These are phyloP conservation scores for Petroica traversi DNA, from an alignment of 2,113 vertebrate genomes.

Conservation along the genomic window DNA sequence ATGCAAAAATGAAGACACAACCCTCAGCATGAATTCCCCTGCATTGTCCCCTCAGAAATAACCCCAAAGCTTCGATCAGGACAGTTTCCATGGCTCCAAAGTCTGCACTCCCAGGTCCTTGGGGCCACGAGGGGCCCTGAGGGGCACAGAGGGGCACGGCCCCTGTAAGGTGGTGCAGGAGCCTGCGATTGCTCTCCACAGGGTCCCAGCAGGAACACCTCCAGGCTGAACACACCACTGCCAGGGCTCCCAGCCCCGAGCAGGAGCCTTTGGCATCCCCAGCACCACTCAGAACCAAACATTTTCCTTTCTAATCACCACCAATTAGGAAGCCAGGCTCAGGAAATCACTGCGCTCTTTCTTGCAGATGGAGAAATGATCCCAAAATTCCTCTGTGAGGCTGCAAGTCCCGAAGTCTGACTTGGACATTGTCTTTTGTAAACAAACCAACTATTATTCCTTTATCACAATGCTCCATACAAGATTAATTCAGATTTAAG, in stretches of 20 bases:
- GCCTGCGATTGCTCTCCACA: not conserved
- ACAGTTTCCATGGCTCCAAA: rapidly evolving
- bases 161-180: not conserved
- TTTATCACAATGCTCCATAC: not conserved
- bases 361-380: not conserved
- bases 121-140: not conserved
- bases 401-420: not conserved
- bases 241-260: not conserved
- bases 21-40: rapidly evolving
- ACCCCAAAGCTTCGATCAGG: not conserved
- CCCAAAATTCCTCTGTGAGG: not conserved
- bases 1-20: not conserved
- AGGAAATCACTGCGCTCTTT: not conserved
- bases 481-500: not conserved
- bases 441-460: conserved; percentile 32
- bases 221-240: not conserved
- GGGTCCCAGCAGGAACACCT: not conserved
- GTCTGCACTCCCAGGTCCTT: not conserved
- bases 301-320: not conserved
- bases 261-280: not conserved
- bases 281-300: not conserved
- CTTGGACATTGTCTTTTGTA: not conserved
- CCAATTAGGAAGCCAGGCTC: not conserved
- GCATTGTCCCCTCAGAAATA: not conserved
- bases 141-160: not conserved